These are phyloP conservation scores for Herminia tarsipennalis DNA, from an alignment of 2,888 invertebrate species.

Conservation along the genomic window DNA sequence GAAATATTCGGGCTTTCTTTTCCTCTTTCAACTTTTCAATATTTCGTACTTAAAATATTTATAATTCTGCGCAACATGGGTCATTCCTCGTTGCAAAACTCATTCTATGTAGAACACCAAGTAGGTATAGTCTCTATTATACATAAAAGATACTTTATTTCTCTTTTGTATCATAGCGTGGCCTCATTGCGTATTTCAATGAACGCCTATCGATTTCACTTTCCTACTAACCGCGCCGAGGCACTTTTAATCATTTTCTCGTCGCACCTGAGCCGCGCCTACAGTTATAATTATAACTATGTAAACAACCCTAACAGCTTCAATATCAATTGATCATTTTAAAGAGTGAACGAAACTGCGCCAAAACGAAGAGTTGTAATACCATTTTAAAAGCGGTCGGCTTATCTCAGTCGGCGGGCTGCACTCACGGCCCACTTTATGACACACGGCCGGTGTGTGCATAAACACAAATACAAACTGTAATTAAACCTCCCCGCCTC, in stretches of 20 bases:
- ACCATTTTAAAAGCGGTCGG: conserved; percentile 57
- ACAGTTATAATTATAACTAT: conserved; percentile 2
- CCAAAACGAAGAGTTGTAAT: conserved; percentile 51
- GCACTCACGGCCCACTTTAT: conserved; percentile 69
- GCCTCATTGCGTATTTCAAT: conserved; percentile 10
- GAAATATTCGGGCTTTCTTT: no score
- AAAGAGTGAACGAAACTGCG: conserved; percentile 22
- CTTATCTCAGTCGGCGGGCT: conserved; percentile 59
- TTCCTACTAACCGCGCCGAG: conserved; percentile 14
- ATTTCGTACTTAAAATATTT: no score
- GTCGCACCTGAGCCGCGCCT: conserved; percentile 16
- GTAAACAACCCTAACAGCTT: conserved; percentile 1
- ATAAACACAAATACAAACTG: conserved; percentile 54
- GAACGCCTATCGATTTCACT: conserved; percentile 28
- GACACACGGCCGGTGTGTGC: conserved; percentile 54
- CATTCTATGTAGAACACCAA: no score
- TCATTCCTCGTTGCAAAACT: no score
- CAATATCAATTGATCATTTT: conserved; percentile 16
- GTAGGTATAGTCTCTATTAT: neutral
- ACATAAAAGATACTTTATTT: neutral
- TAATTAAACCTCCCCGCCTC: conserved; percentile 56
- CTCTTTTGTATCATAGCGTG: neutral
- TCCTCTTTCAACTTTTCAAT: no score
- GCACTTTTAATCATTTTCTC: conserved; percentile 21
- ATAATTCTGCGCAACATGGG: no score